Evolutionary conservation across 2,888 invertebrate genomes (phyloP).

Genomic region (Limenitis arthemis): DNA sequence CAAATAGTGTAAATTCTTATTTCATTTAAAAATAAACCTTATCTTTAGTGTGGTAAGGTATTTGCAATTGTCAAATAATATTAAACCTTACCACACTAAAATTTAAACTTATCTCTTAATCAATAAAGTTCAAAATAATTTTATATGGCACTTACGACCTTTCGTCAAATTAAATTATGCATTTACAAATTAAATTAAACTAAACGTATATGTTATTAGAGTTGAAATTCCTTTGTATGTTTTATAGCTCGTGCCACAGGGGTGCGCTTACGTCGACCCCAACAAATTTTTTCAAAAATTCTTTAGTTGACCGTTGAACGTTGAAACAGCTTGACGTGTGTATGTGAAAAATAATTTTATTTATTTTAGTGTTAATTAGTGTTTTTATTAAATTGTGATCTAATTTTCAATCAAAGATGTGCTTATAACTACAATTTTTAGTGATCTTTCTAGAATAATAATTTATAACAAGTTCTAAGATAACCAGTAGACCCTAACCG

Average conservation of each 20-base stretch:
- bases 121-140: too few species aligned
- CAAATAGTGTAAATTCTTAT: background rate
- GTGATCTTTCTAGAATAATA: background rate
- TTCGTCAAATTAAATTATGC: constrained; percentile 5
- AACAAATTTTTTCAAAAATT: constrained; percentile 44
- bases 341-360: background rate
- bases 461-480: constrained; percentile 14
- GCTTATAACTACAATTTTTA: background rate
- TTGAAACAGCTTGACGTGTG: constrained; percentile 35
- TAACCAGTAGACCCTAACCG: constrained; percentile 33
- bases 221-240: constrained; percentile 22
- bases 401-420: background rate
- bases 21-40: constrained; percentile 20
- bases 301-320: constrained; percentile 55
- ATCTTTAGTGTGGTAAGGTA: accelerated
- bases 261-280: constrained; percentile 62
- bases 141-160: too few species aligned
- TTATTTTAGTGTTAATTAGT: background rate
- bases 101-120: too few species aligned
- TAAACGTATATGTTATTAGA: constrained; percentile 3
- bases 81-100: too few species aligned
- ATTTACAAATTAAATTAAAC: constrained; percentile 5
- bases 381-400: background rate
- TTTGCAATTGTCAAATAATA: constrained; percentile 9
- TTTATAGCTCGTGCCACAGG: constrained; percentile 56